Percentiles rank a stretch among this genome's conserved stretches.
Evolutionary conservation across 2,797 vertebrate genomes (phyloP).

Genomic region (Dromococcyx pavoninus): DNA sequence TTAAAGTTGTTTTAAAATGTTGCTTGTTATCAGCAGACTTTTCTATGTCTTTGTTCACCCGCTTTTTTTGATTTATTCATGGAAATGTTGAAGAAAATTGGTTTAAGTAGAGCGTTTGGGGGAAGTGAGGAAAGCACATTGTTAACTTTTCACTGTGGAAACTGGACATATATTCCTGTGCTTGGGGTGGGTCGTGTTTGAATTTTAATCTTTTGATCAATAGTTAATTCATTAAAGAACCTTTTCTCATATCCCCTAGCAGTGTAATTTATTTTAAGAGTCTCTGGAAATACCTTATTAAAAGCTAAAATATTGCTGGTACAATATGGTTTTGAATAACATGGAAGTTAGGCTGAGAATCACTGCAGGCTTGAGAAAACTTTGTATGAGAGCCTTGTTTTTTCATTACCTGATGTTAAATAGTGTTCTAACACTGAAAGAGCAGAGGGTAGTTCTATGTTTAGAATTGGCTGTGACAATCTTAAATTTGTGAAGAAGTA

Average conservation of each 20-base stretch:
- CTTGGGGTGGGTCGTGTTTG: neutral
- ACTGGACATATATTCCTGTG: fast-evolving
- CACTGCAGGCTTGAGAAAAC: neutral
- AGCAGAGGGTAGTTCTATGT: neutral
- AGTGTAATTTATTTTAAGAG: neutral
- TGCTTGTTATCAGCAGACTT: neutral
- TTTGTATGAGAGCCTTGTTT: neutral
- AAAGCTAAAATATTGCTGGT: neutral
- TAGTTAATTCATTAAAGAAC: neutral
- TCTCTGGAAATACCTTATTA: neutral
- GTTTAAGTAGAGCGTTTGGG: neutral
- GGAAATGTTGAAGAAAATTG: neutral
- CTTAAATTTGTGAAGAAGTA: neutral
- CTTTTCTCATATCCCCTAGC: neutral
- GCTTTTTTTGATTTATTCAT: neutral
- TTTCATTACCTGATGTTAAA: neutral
- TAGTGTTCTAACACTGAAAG: neutral
- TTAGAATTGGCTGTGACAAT: neutral
- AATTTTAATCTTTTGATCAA: neutral
- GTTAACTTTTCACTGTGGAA: neutral
- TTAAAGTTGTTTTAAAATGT: neutral
- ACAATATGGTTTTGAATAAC: neutral
- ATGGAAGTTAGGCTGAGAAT: neutral
- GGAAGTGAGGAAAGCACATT: neutral
- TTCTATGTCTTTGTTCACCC: neutral